These are phyloP conservation scores for Glossophaga mutica DNA, from an alignment of 2,797 vertebrate genomes.

Conservation along the genomic window DNA sequence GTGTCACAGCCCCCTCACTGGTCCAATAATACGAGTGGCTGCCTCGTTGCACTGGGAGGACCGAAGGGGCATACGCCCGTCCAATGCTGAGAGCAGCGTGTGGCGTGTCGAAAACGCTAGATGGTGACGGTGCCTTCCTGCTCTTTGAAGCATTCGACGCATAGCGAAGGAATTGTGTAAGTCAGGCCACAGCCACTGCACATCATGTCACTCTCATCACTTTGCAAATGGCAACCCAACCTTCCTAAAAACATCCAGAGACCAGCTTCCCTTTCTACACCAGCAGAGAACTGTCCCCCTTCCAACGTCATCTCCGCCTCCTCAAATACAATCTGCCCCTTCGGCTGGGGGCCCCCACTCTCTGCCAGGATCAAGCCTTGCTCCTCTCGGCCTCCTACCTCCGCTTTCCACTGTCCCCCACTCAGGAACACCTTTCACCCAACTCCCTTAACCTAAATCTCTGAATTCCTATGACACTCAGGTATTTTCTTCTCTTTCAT, in stretches of 20 bases:
- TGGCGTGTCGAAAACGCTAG: neutral
- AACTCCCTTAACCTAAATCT: neutral
- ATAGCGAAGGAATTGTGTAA: neutral
- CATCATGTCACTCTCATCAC: neutral
- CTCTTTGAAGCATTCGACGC: neutral
- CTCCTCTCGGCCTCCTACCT: neutral
- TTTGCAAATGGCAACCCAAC: neutral
- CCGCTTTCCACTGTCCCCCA: too few species aligned
- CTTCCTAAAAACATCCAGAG: neutral
- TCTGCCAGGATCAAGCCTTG: neutral
- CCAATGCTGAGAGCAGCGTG: neutral
- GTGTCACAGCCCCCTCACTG: neutral
- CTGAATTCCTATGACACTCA: neutral
- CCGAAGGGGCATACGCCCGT: neutral
- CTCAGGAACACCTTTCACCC: neutral
- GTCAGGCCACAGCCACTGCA: neutral
- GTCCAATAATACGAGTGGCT: neutral
- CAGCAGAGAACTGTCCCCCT: neutral
- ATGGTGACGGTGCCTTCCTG: neutral
- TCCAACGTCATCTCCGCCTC: neutral
- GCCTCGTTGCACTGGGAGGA: neutral
- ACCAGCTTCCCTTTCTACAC: neutral
- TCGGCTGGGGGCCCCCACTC: neutral
- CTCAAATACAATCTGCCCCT: neutral
- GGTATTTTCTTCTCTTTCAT: neutral